Evolutionary conservation across 2,113 vertebrate species (phyloP), one percentile per base, ranked within the genome.

Genomic region (Argyrosomus japonicus): DNA sequence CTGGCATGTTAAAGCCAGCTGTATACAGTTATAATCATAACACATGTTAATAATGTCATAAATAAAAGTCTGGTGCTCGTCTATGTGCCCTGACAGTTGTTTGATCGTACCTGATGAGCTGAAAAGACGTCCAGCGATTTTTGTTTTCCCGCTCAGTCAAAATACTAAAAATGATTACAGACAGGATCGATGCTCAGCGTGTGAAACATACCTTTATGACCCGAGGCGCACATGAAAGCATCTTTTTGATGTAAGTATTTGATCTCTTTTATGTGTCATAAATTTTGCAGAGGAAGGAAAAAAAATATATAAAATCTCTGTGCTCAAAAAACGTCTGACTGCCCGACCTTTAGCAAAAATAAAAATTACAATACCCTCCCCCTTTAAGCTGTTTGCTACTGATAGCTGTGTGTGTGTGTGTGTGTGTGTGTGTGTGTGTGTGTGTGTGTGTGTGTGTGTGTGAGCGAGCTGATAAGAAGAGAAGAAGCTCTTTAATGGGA

Each of bases 401-500:
- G 83, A 85, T 75, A 82, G 40, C 65, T 0, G 58, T 27, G 47
- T 68, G 21, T 64, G 79, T 71, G 21, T 56, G 54, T 56, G 54
- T 56, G 53, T 56, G 53, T 56, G 53, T 21, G 50, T 53, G 77
- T 68, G 45, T 23, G 75, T 48, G 63, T 68, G 43, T 69, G 65
- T 53, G 51, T 57, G 56, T 72, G 68, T 50, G 65, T 68, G 65
- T 56, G 57, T 45, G 72, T 74, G 65, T 69, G 71, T 29, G 65
- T 57, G 36, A 32, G 68, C 36, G 15, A 40, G 61, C 70, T 72
- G 84, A 88, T 88, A 86, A 85, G 75, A 14, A 15, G 27, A 62
- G 81, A 83, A 83, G 77, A 72, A 50, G 57, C 83, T 79, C 75
- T 81, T 83, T 90, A 88, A 86, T 74, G 58, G 81, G 80, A 74